Evolutionary conservation across 2,113 vertebrate species (phyloP), one percentile per base, ranked within the genome.

Genomic region (Sylvilagus bachmani): DNA sequence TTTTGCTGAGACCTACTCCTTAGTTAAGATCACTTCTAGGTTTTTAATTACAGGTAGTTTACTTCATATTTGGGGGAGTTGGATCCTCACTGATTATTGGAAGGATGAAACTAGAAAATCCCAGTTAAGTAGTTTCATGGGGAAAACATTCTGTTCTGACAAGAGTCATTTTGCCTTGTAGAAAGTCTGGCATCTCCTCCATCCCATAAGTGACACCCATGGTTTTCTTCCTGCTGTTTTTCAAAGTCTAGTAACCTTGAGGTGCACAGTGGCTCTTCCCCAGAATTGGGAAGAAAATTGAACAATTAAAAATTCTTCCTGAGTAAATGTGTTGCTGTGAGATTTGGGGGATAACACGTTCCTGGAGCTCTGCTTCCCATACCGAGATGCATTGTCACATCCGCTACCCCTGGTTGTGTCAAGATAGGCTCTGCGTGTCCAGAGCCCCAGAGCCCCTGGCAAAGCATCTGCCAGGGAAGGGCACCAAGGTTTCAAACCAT

Each of bases 31-130:
- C 69, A 74, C 21, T 71, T 61, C 64, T 71, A 84, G 71, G 36
- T 51, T 94, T 85, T 90, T 38, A 66, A 55, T 91, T 75, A 44
- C 81, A 85, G 62, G 29, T 61, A 44, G 75, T 53, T 70, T 86
- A 66, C 61, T 92, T 90, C 66, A 12, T 53, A 64, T 27, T 75
- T 89, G 49, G 80, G 38, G 69, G 70, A 80, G 78, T 69, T 83
- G 33, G 74, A 91, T n/a, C 58, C 62, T 91, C 44, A 82, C 69
- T 81, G 36, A 80, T 64, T 81, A 24, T 31, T 67, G 49, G 58
- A 82, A 86, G 64, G 33, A 38, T 69, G 74, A 95, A 92, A 58
- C 83, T 81, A 85, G 38, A 62, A 93, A 95, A 86, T 83, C 66
- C 62, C 44, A 84, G 69, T 85, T 91, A 70, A 77, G n/a, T 80